These are phyloP conservation scores for Pterophyllum scalare DNA, from an alignment of 2,113 vertebrate species.

Conservation along the genomic window DNA sequence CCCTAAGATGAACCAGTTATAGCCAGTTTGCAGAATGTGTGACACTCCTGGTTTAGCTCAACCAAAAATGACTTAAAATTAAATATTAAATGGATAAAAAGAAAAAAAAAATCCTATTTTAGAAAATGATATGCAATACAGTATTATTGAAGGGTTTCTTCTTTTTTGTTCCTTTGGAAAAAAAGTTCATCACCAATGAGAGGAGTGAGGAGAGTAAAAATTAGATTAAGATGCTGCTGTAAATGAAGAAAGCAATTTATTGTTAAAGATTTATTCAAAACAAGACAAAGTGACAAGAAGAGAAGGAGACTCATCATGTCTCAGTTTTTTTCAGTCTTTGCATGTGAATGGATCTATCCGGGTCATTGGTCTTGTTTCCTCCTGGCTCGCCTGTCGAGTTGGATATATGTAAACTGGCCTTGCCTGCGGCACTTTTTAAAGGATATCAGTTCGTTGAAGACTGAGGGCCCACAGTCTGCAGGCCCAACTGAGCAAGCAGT, in stretches of 20 bases:
- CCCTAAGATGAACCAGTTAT: too few relatives aligned
- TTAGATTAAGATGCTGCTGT: background rate
- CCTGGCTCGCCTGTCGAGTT: conserved; percentile 80
- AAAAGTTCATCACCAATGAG: background rate
- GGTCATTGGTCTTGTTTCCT: conserved; percentile 81
- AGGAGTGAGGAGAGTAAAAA: background rate
- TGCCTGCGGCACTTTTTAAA: conserved; percentile 76
- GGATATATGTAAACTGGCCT: conserved; percentile 80
- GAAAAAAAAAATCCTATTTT: background rate
- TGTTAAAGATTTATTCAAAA: conserved; percentile 17
- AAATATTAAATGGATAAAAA: too few relatives aligned
- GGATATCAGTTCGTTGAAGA: conserved; percentile 75
- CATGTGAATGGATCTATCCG: conserved; percentile 74
- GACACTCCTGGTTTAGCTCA: too few relatives aligned
- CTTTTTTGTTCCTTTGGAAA: background rate
- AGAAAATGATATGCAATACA: background rate
- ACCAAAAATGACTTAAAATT: too few relatives aligned
- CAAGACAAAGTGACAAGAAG: conserved; percentile 24
- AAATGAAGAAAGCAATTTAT: conserved; percentile 19
- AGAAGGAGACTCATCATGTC: conserved; percentile 49
- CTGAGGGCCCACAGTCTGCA: conserved; percentile 29
- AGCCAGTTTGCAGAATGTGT: too few relatives aligned
- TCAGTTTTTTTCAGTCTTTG: conserved; percentile 61
- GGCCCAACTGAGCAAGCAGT: conserved; percentile 57
- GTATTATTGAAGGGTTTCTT: background rate